Percentiles rank a stretch among this genome's conserved stretches.
These are phyloP conservation scores for Charina bottae DNA, from an alignment of 2,113 vertebrate species.

Conservation along the genomic window DNA sequence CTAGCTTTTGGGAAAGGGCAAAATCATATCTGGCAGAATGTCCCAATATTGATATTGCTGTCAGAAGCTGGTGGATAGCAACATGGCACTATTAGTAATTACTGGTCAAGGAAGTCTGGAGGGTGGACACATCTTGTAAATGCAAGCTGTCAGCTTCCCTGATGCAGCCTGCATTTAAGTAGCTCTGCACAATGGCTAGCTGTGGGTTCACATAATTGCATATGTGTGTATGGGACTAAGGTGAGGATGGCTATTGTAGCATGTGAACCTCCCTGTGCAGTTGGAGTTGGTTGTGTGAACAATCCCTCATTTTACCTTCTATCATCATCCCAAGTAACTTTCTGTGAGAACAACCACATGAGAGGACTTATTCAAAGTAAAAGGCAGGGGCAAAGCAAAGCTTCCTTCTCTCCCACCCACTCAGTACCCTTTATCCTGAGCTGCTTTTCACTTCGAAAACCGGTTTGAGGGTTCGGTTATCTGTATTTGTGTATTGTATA, in stretches of 20 bases:
- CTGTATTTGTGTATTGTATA: not conserved
- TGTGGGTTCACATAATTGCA: not conserved
- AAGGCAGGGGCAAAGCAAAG: not conserved
- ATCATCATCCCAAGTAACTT: not conserved
- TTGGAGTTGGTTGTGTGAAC: not conserved
- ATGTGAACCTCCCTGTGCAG: not conserved
- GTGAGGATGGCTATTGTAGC: not conserved
- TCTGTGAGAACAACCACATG: not conserved
- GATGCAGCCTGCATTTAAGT: not conserved
- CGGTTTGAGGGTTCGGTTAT: not conserved
- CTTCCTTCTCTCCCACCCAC: not conserved
- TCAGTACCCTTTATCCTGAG: not conserved
- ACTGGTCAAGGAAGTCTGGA: not conserved
- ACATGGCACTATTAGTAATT: rapidly evolving
- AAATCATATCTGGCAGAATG: rapidly evolving
- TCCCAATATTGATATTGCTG: not conserved
- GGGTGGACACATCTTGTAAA: not conserved
- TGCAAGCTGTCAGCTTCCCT: not conserved
- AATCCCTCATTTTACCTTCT: not conserved
- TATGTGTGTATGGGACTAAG: not conserved
- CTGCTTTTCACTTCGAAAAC: not conserved
- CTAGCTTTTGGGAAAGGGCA: not conserved
- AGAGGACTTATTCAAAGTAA: not conserved
- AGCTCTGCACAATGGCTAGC: not conserved
- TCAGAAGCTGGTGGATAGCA: not conserved